Evolutionary conservation across 92 coral and sea anemone genomes (phyloP).

Genomic region (Epizoanthus ramosus): DNA sequence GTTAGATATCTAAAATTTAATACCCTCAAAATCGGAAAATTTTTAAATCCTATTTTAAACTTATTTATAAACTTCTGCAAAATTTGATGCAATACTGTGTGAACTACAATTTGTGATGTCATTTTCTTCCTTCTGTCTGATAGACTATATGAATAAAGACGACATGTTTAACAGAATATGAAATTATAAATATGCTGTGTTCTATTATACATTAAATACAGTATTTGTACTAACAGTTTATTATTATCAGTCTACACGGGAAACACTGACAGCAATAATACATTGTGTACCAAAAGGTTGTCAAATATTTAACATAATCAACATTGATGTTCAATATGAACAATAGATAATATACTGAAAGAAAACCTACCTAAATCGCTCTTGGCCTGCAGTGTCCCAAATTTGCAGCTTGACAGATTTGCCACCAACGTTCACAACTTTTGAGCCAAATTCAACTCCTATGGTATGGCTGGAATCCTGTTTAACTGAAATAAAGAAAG

Average conservation of each 20-base stretch:
- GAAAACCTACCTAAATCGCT: constrained; percentile 81
- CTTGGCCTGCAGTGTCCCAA: constrained; percentile 99
- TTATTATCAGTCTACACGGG: too few species aligned
- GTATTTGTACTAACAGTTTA: too few species aligned
- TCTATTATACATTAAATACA: too few species aligned
- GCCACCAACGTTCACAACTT: constrained; percentile 94
- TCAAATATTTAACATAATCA: neutral
- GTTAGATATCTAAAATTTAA: too few species aligned
- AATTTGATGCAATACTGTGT: too few species aligned
- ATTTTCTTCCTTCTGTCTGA: constrained; percentile 10
- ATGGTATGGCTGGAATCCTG: constrained; percentile 99
- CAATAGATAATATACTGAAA: neutral
- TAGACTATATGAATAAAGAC: neutral
- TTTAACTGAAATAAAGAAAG: constrained; percentile 65
- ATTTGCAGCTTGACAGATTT: constrained; percentile 97
- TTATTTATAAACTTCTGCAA: too few species aligned
- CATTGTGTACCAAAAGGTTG: neutral
- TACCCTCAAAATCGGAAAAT: too few species aligned
- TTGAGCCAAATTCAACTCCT: constrained; percentile 99
- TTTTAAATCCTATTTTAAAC: too few species aligned
- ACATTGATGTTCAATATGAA: neutral
- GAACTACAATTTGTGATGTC: neutral
- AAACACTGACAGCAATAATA: too few species aligned
- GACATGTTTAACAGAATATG: too few species aligned
- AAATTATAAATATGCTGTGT: neutral